A percentile compares a stretch with the other conserved stretches of the same genome.
Conservation (phyloP, 1,140 invertebrate species). For the Bombus huntii region DNA sequence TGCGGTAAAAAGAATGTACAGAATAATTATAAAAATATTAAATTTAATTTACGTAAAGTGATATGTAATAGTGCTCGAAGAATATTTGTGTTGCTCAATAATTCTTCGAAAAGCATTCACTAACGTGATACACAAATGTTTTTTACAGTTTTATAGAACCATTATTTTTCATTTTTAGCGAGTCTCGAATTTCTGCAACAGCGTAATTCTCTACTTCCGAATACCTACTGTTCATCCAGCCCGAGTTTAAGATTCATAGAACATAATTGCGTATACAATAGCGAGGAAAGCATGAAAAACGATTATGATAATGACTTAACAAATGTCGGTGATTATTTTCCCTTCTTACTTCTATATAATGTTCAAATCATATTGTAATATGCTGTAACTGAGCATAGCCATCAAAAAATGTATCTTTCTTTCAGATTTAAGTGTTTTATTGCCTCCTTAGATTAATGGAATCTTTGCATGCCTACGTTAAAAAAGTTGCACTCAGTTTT, state of each 20-base stretch:
- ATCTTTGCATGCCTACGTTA: background rate
- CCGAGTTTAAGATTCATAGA: conserved; percentile 45
- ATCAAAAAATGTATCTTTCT: background rate
- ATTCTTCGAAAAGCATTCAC: background rate
- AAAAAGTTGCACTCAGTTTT: background rate
- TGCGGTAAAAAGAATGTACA: no score
- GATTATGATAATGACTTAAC: background rate
- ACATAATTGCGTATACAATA: background rate
- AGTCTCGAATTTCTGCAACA: conserved; percentile 25
- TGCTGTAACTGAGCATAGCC: background rate
- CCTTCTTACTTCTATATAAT: background rate
- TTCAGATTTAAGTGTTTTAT: background rate
- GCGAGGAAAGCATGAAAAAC: background rate
- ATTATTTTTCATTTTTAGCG: conserved; percentile 37
- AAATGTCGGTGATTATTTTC: background rate
- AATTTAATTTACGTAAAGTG: no score
- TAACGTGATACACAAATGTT: background rate
- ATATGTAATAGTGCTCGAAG: no score
- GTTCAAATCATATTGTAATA: background rate
- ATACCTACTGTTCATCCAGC: conserved; percentile 24
- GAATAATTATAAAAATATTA: background rate
- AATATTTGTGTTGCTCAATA: background rate
- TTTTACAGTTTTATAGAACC: conserved; percentile 18
- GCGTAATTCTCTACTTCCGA: conserved; percentile 49
- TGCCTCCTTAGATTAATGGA: background rate